Percentiles rank a stretch among this genome's conserved stretches.
Conservation (phyloP, 92 coral and sea anemone genomes). For the Scolanthus callimorphus region DNA sequence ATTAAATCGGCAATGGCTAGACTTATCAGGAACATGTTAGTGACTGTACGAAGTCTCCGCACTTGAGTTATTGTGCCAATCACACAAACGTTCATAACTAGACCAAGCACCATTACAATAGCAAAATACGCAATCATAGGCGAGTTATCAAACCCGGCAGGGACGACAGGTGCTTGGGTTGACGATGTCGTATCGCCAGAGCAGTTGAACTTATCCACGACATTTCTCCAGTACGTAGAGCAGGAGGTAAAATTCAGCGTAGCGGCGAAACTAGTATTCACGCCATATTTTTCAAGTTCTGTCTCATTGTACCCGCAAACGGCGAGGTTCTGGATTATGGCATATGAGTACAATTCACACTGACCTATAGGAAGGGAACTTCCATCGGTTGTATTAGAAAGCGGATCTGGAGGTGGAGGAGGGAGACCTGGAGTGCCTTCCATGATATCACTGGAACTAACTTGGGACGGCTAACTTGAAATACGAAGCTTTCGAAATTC, state of each 20-base stretch:
- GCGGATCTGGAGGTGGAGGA: background rate
- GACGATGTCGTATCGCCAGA: background rate
- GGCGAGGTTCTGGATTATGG: background rate
- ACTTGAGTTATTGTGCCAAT: constrained; percentile 57
- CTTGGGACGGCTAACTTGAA: too few species aligned
- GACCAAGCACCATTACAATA: constrained; percentile 39
- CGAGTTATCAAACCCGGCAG: background rate
- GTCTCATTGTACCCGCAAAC: background rate
- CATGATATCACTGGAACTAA: too few species aligned
- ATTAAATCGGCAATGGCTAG: constrained; percentile 80
- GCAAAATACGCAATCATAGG: constrained; percentile 41
- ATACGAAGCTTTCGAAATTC: too few species aligned
- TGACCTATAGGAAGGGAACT: background rate
- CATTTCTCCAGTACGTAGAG: background rate
- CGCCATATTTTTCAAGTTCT: background rate
- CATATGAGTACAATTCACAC: background rate
- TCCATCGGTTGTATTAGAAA: background rate
- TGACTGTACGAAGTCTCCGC: constrained; percentile 71
- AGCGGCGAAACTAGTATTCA: background rate
- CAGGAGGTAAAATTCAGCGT: background rate
- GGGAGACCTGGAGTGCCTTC: too few species aligned
- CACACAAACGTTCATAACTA: constrained; percentile 47
- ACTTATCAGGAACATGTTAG: constrained; percentile 82
- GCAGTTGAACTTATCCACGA: background rate
- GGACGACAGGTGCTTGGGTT: background rate